Evolutionary conservation across 2,113 vertebrate genomes (phyloP), one percentile per base, ranked within the genome.

Genomic region (Chaenogobius annularis): DNA sequence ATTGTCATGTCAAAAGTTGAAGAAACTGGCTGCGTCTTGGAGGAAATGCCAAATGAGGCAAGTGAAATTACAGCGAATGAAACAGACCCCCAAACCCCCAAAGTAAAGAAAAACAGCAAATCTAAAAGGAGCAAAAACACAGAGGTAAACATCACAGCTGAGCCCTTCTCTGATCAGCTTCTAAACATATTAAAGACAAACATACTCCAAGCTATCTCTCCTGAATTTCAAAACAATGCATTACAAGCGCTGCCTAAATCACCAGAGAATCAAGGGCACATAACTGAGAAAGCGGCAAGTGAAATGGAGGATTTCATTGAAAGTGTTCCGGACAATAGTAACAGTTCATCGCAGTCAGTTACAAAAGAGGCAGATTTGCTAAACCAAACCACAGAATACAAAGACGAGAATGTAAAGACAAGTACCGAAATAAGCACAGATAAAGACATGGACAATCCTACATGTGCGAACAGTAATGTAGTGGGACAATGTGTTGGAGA

Each of bases 111-210:
- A 72, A 87, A 70, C 74, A 87, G 66, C 77, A 93, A 90, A 90
- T 74, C 84, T 31, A 76, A 71, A 78, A 93, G 88, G 78, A 91
- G 69, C 76, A 93, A 86, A 84, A 91, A 62, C 68, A 83, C 52
- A 3, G 88, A 90, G 17, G 59, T 69, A 44, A 85, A 84, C 70
- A 82, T 10, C 1, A 54, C 82, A 43, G 56, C 66, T 19, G 80
- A 72, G 50, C 77, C 73, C 69, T 86, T 92, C 81, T 80, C 92
- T 13, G 50, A 89, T 40, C 89, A 88, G 77, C 79, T 87, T 78
- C 82, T 91, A 43, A 89, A 86, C 56, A 83, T 86, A 83, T 85
- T 94, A 77, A 94, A 94, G 90, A 93, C 91, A 61, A 90, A 87
- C 68, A 91, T 94, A 50, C 85, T 95, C 1, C 35, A 86, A 56